Base-by-base conservation (phyloP, 2,113 vertebrate genomes). In the Phasianus colchicus region DNA sequence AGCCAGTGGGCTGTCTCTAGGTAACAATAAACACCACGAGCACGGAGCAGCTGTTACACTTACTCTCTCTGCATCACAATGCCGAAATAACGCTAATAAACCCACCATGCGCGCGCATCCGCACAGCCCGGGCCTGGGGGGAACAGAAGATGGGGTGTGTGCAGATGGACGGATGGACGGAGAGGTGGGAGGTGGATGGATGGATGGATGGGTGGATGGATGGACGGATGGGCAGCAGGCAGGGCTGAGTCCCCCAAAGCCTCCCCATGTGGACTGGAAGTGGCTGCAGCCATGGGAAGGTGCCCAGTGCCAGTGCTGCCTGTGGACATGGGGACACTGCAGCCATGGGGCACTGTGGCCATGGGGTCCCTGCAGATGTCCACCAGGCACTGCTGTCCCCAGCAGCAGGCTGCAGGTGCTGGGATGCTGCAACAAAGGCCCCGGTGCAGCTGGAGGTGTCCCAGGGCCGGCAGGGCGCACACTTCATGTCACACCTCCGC, bases 1-100 rank as follows among this genome's bases (percentile, higher is more conserved):
- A 95, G 98, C 98, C 98, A 98, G 97, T 96, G 97, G 97, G 97
- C 97, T 97, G 98, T 98, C 98, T 98, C 98, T 98, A 96, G 98
- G 98, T 98, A 97, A 98, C 98, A 98, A 97, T 98, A 98, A 98
- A 98, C 97, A 97, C 98, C 96, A 95, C 96, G 96, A 97, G 98
- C 97, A 97, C 96, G 97, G 96, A 97, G 98, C 98, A 98, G 98
- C 98, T 98, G 98, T 97, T 97, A 97, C 97, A 95, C 96, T 97
- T 97, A 98, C 97, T 96, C 97, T 95, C 97, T 95, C 98, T 98
- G 98, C 98, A 98, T 98, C 98, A 98, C 98, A 98, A 98, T 98
- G 97, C 97, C 94, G 96, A 97, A 98, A 98, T 97, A 96, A 97
- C 97, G 96, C 97, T 98, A 97, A 98, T 97, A 96, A 98, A 97